Base-by-base conservation (phyloP, 1,140 invertebrate species). In the Anadara kagoshimensis region DNA sequence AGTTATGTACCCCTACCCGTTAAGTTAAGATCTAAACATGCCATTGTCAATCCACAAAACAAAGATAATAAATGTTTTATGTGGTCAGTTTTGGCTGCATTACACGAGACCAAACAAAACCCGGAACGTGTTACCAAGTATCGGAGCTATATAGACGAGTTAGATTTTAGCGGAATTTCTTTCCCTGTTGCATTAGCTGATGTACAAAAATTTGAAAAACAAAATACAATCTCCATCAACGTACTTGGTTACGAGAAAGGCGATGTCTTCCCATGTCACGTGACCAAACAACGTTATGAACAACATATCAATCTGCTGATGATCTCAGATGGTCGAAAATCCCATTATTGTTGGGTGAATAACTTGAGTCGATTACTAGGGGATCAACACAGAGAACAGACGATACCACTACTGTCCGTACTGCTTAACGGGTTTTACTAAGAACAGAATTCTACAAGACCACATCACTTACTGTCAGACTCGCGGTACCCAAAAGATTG, bases 161-260 rank as follows among this genome's bases (percentile, higher is more conserved):
- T n/a, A n/a, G n/a, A n/a, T n/a, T n/a, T n/a, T n/a, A n/a, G n/a
- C n/a, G 47, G 63, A 56, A 73, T 73, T 18, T 14, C 29, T 57
- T 67, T 63, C 44, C 69, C 75, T 14, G 49, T 72, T 3, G 3
- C 41, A 41, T 24, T 71, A 16, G 29, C 11, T 11, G 74, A 76
- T 43, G 63, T 76, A 43, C 29, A 20, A 8, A 67, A 72, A 22
- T 76, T 76, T 44, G 69, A 76, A 51, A 67, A 49, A 5, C 69
- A 68, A 29, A 76, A 76, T 49, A 18, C 62, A 10, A 72, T 76
- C 16, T 71, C 45, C 20, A 51, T 76, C 29, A 71, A 71, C 43
- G 56, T 76, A 8, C 67, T 73, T 26, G 65, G 66, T 16, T 69
- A 62, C 24, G 65, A 74, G 49, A 74, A 69, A 41, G 36, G 49